Conservation (phyloP, 2,888 invertebrate species). For the Aelia acuminata region DNA sequence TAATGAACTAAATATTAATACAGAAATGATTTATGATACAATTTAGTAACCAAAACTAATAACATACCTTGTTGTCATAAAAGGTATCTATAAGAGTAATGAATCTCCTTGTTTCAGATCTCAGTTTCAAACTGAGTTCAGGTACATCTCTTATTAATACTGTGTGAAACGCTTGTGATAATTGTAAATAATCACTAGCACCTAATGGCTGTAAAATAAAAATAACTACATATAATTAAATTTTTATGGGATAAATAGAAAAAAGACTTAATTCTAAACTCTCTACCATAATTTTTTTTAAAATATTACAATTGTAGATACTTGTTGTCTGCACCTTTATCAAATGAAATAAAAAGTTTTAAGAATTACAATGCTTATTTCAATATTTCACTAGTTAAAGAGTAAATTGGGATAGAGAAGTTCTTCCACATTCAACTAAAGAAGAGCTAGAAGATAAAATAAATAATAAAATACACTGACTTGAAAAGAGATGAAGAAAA, state of each 20-base stretch:
- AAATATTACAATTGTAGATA: neutral
- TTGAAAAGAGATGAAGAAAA: too few relatives aligned
- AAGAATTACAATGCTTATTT: neutral
- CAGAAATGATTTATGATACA: neutral
- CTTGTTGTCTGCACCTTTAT: neutral
- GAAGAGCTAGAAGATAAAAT: neutral
- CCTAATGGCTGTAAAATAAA: slow-evolving; percentile 82
- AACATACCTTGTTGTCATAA: slow-evolving; percentile 87
- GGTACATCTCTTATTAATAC: slow-evolving; percentile 93
- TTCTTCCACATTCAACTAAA: neutral
- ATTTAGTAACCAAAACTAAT: neutral
- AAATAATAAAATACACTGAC: neutral
- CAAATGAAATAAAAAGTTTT: neutral
- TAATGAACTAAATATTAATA: neutral
- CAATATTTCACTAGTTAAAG: neutral
- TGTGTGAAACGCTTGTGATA: slow-evolving; percentile 95
- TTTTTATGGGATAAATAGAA: too few relatives aligned
- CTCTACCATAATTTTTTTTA: too few relatives aligned
- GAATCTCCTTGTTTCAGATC: slow-evolving; percentile 93
- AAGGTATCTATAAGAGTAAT: slow-evolving; percentile 97
- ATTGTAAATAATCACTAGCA: slow-evolving; percentile 93
- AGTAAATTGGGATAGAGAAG: neutral
- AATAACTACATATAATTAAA: too few relatives aligned
- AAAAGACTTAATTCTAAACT: too few relatives aligned
- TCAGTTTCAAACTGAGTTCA: slow-evolving; percentile 81